Evolutionary conservation across 2,797 vertebrate species (phyloP), one percentile per base, ranked within the genome.

Genomic region (Bovichtus diacanthus): DNA sequence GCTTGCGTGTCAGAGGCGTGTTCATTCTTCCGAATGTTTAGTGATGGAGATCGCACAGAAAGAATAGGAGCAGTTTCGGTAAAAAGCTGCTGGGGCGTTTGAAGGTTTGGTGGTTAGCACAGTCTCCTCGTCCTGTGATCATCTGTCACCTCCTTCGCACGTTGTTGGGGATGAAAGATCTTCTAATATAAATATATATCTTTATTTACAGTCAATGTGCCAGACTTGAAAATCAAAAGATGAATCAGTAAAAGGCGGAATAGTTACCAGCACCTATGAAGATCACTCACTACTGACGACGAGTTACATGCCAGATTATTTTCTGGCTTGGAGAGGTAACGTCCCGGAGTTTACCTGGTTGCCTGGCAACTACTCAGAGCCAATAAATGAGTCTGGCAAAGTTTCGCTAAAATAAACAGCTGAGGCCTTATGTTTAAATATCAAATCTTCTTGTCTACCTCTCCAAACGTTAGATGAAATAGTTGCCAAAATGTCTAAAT

Each of bases 1-100:
- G 72, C 56, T 73, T n/a, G 36, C 2, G 2, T 74, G 70, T 76
- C 69, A 70, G 46, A 75, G 50, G 31, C 39, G 25, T 18, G 68
- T 67, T 62, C 16, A 12, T 49, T 29, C 29, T 19, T 31, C 9
- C 9, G 43, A 29, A 61, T 54, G 34, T 80, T 59, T 49, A 25
- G 36, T 41, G 13, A 66, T 51, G 63, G 25, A 25, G 13, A 41
- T 34, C 13, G 2, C 27, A 34, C 9, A 21, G 31, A 34, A 25
- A 29, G 27, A 69, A 46, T 18, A 61, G 1, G 0, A n/a, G 18
- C 18, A 51, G 41, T 67, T 77, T 77, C 1, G 4, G 46, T 68
- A 7, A 72, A 72, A 55, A 21, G 29, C 49, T 50, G 16, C 15
- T 3, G 16, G 6, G 4, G 41, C 3, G 11, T 65, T 58, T 38